Evolutionary conservation across 2,888 invertebrate species (phyloP), one percentile per base, ranked within the genome.

Genomic region (Hipparchia semele): DNA sequence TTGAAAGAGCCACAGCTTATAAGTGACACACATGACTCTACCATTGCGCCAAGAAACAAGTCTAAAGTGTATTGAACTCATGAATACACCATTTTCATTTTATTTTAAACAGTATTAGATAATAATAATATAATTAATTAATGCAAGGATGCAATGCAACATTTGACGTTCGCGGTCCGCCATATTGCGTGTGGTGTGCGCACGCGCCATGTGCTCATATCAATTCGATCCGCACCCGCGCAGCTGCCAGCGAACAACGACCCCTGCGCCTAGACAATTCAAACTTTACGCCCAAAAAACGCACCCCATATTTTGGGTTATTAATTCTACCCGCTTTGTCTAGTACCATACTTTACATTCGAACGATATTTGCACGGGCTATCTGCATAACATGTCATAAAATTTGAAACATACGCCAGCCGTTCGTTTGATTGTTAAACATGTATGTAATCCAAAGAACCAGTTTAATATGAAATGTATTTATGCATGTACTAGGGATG

Each of bases 171-270:
- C 70, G 71, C 64, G 66, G 23, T 56, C 59, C 66, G 77, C 78
- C 78, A 79, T 79, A 76, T 79, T 81, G 85, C 86, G 83, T 87
- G 90, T 86, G 86, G 87, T 83, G 83, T 72, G 78, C 75, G 86
- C 87, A 87, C 85, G 77, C 83, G 81, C 81, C 83, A 79, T 86
- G 86, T 86, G 84, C 85, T 81, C 81, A 82, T 92, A 92, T 92
- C 92, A 92, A 91, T 90, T 91, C 85, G 90, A 92, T 90, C 87
- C 83, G 86, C 84, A 87, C 88, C 86, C 84, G 88, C 89, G 89
- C 92, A 92, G 93, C 92, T 92, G 92, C 91, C 89, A 82, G 69
- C 69, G 69, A 53, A 78, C 90, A 85, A 83, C 89, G 89, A 89
- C 90, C 92, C 90, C 86, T 80, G 77, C 72, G 74, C 73, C 74